Base-by-base conservation (phyloP, 2,113 vertebrate species). In the Cebus imitator region DNA sequence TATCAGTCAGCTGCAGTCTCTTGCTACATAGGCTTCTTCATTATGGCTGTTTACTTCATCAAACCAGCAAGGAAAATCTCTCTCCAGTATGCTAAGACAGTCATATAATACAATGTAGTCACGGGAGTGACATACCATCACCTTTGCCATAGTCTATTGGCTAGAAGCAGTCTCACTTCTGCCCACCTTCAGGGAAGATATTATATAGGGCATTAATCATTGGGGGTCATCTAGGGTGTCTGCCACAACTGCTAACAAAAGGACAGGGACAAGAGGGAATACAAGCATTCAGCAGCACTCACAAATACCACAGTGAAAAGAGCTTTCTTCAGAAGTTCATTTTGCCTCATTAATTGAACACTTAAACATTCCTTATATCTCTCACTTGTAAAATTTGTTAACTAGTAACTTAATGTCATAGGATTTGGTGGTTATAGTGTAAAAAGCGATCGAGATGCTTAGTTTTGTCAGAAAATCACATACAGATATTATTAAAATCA, bases 301-400 rank as follows among this genome's bases (percentile, higher is more conserved):
- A 94, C 35, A 85, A 70, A 84, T 58, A 66, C 50, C 48, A 83
- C 25, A 48, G 14, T 84, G 25, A 78, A 90, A 37, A 37, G 37
- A 37, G 37, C 37, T 89, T 93, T 89, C 8, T 70, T 90, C 43
- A 55, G 43, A 72, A 64, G 52, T 85, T 52, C 37, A 45, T 90
- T 79, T 90, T 85, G 14, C 89, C n/a, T 90, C 80, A 25, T 78
- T 48, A 70, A 25, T 61, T 95, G 18, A 73, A 50, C 23, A 43
- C 57, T 79, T 70, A 50, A 79, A n/a, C 50, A 85, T 93, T 85
- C 45, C 50, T 50, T 50, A 52, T 21, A 64, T 64, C 81, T 86
- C n/a, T 82, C 37, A 87, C 25, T 25, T 78, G 10, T 80, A 85
- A 90, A 90, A 48, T 90, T 35, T 73, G 45, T 96, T 93, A 95